Percentiles rank a stretch among this genome's conserved stretches.
Evolutionary conservation across 2,113 vertebrate species (phyloP).

Genomic region (Deroptyus accipitrinus): DNA sequence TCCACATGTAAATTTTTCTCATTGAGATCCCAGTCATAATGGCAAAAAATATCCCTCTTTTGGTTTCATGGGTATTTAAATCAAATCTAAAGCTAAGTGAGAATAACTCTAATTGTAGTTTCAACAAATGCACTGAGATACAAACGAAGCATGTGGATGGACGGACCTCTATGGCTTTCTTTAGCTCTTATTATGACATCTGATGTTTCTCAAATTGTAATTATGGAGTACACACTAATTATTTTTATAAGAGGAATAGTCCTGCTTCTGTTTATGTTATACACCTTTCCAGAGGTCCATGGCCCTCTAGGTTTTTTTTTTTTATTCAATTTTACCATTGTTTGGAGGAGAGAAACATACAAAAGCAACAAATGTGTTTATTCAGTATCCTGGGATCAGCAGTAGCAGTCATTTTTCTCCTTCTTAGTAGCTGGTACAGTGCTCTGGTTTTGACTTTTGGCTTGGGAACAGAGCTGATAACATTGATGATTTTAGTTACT

Average conservation of each 20-base stretch:
- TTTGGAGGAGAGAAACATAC: neutral
- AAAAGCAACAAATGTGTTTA: neutral
- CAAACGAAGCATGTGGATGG: neutral
- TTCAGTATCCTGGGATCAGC: neutral
- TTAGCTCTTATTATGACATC: neutral
- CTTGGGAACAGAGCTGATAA: too few species aligned
- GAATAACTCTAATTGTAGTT: neutral
- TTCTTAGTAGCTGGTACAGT: too few species aligned
- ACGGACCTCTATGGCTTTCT: neutral
- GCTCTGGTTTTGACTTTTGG: too few species aligned
- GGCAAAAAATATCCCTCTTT: neutral
- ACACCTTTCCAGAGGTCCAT: neutral
- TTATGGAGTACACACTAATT: neutral
- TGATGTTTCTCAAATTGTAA: neutral
- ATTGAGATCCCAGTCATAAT: fast-evolving
- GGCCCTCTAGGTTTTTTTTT: fast-evolving
- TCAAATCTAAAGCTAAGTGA: neutral
- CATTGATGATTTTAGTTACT: too few species aligned
- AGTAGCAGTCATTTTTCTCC: too few species aligned
- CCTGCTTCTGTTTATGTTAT: neutral
- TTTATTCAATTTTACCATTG: neutral
- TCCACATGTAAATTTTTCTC: neutral
- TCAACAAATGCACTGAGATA: neutral
- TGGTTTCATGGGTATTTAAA: neutral
- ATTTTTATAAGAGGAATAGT: neutral